A percentile compares a stretch with the other conserved stretches of the same genome.
phyloP scores from a whole-genome alignment of 2,113 vertebrate species.

The Rostratula benghalensis region DNA sequence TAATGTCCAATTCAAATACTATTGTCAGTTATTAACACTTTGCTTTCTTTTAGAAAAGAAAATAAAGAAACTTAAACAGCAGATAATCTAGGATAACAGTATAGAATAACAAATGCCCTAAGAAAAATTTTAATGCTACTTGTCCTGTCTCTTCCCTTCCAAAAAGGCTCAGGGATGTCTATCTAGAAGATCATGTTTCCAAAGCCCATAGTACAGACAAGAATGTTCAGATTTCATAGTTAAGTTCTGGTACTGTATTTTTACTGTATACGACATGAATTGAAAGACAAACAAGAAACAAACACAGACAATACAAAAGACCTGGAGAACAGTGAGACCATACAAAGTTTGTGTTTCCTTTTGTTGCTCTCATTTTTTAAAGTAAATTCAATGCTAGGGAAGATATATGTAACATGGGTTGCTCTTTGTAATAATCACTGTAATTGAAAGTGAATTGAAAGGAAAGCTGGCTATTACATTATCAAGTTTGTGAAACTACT shows the following conservation, averaged over 20 bases:
- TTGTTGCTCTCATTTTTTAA: neutral
- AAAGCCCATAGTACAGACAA: neutral
- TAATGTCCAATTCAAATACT: neutral
- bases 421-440: neutral
- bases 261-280: neutral
- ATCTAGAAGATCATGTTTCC: neutral
- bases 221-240: neutral
- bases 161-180: neutral
- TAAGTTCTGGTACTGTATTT: neutral
- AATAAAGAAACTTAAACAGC: neutral
- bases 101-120: neutral
- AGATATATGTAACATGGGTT: neutral
- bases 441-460: neutral
- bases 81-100: neutral
- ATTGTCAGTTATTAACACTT: fast-evolving
- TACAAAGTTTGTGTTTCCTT: neutral
- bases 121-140: neutral
- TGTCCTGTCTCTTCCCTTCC: neutral
- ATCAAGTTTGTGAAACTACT: neutral
- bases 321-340: neutral
- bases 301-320: neutral
- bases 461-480: neutral
- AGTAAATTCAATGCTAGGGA: neutral
- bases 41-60: neutral
- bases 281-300: neutral